Evolutionary conservation across 2,113 vertebrate species (phyloP), one percentile per base, ranked within the genome.

Genomic region (Anoura caudifer): DNA sequence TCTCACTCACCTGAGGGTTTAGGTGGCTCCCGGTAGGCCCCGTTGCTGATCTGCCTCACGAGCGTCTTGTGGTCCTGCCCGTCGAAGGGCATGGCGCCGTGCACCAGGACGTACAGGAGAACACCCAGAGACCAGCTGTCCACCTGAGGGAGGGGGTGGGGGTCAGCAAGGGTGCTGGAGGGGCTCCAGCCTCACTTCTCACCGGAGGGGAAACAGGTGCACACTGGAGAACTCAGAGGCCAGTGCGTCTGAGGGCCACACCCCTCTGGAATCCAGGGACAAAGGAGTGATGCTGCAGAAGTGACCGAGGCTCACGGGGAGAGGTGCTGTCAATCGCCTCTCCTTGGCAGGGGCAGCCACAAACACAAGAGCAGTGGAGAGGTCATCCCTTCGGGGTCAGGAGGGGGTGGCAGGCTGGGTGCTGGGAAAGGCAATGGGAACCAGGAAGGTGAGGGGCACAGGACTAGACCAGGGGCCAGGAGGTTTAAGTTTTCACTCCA

Each of bases 91-190:
- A 99, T 99, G 0, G 99, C 98, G 83, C 99, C 99, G 0, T 99
- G 99, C 52, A 99, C 99, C 98, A 99, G 97, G 10, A 99, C 99
- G 97, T 99, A 99, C 28, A 99, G 98, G 4, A 99, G 98, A 19
- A 99, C 99, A 0, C 99, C 99, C 45, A 99, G 98, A 61, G 99
- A 99, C 99, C 99, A 99, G 95, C 99, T 99, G 98, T 99, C 99
- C 97, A 99, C 99, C 99, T 99, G 99, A 1, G 98, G 96, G 9
- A 88, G 75, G 61, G 31, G 50, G 0, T 63, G 7, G 50, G 7
- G 3, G 6, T 96, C 45, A 87, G 65, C 24, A 20, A 80, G 70
- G 76, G 47, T 38, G 20, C 28, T 0, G 3, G 19, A 41, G 1
- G 45, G 33, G 45, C n/a, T 28, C n/a, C 2, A 12, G 65, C 33